A percentile compares a stretch with the other conserved stretches of the same genome.
These are phyloP conservation scores for Parotia lawesii DNA, from an alignment of 2,113 vertebrate genomes.

Conservation along the genomic window DNA sequence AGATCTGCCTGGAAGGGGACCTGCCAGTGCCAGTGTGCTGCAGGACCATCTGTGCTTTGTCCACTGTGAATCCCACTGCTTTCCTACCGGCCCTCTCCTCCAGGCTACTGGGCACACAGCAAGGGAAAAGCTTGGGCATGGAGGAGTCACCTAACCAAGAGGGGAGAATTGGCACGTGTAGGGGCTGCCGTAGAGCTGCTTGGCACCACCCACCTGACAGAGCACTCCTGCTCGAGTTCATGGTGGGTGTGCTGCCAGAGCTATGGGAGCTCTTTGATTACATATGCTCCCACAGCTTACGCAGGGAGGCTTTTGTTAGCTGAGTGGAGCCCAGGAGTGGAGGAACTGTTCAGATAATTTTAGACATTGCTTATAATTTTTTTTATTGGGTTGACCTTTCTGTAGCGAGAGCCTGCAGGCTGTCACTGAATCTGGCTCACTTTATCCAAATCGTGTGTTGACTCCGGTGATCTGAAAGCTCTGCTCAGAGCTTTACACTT, in stretches of 20 bases:
- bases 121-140: neutral
- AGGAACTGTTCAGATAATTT: constrained; percentile 43
- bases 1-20: neutral
- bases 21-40: fast-evolving
- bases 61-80: neutral
- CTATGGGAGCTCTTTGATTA: neutral
- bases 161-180: fast-evolving
- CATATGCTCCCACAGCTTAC: neutral
- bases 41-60: fast-evolving
- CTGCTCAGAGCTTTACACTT: neutral
- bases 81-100: neutral
- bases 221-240: fast-evolving
- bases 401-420: neutral
- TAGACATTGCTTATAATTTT: constrained; percentile 22
- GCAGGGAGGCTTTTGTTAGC: constrained; percentile 25
- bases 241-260: constrained; percentile 9
- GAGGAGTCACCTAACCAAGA: neutral
- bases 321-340: neutral
- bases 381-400: constrained; percentile 45
- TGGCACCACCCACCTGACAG: fast-evolving
- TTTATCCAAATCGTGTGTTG: neutral
- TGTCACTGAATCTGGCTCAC: neutral
- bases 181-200: fast-evolving
- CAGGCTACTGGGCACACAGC: neutral
- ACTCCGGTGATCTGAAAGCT: neutral